These are phyloP conservation scores for Xerus rutilus DNA, from an alignment of 2,797 vertebrate genomes.

Conservation along the genomic window DNA sequence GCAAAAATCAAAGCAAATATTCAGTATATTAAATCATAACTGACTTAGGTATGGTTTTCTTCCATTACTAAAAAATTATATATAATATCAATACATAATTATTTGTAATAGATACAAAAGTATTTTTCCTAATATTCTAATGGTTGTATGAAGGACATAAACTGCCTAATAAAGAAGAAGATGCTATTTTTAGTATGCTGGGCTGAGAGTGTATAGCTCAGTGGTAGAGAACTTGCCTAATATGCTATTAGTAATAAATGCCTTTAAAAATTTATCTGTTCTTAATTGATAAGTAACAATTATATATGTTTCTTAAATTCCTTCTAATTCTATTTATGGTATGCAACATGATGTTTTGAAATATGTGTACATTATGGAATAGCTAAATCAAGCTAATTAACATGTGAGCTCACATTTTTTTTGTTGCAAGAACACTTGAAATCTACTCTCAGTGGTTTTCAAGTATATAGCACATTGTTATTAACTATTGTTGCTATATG, in stretches of 20 bases:
- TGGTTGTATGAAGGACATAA: neutral
- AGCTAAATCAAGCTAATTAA: neutral
- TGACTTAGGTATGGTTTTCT: conserved; percentile 11
- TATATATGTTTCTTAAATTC: neutral
- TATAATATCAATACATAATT: neutral
- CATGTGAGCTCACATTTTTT: neutral
- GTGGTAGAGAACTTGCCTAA: neutral
- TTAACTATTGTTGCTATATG: neutral
- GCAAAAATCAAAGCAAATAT: conserved; percentile 25
- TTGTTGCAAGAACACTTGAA: neutral
- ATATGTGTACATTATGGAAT: neutral
- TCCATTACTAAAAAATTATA: neutral
- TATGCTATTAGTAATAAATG: neutral
- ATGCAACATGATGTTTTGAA: neutral
- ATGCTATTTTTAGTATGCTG: conserved; percentile 3
- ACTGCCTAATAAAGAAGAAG: neutral
- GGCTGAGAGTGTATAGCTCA: neutral
- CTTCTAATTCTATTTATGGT: neutral
- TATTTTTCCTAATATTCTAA: neutral
- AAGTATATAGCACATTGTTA: neutral
- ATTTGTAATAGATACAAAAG: conserved; percentile 4
- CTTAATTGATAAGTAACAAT: neutral
- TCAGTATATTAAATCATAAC: conserved; percentile 17
- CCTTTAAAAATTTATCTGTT: neutral
- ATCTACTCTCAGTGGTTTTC: neutral